Evolutionary conservation across 2,113 vertebrate genomes (phyloP).

Genomic region (Vidua chalybeata): DNA sequence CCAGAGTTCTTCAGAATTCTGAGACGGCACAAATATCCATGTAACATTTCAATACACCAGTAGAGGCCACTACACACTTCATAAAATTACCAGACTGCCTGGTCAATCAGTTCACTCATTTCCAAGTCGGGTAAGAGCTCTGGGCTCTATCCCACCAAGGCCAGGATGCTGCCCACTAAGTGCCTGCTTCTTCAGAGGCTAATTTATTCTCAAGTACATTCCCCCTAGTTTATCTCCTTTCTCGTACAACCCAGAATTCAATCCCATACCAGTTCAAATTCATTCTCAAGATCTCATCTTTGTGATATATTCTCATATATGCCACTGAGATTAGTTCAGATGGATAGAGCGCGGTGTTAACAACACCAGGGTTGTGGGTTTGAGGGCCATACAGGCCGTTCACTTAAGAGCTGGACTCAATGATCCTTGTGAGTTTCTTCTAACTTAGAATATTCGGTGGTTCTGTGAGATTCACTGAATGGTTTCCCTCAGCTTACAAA

Average conservation of each 20-base stretch:
- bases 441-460: background rate
- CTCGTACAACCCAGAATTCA: background rate
- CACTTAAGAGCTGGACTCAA: background rate
- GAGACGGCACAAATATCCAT: background rate
- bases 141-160: accelerated
- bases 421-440: background rate
- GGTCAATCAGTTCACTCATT: background rate
- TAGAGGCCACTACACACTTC: slow-evolving; percentile 75
- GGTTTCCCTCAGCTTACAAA: background rate
- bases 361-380: background rate
- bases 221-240: background rate
- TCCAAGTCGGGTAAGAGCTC: accelerated
- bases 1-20: background rate
- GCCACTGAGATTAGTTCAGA: background rate
- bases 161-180: background rate
- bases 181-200: background rate
- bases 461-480: background rate
- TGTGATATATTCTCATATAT: background rate
- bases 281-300: background rate
- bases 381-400: background rate
- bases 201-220: background rate
- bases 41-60: slow-evolving; percentile 38
- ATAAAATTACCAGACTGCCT: background rate
- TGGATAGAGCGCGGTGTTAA: background rate
- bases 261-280: background rate